Base-by-base conservation (phyloP, 2,888 invertebrate genomes). In the Agriopis aurantiaria region DNA sequence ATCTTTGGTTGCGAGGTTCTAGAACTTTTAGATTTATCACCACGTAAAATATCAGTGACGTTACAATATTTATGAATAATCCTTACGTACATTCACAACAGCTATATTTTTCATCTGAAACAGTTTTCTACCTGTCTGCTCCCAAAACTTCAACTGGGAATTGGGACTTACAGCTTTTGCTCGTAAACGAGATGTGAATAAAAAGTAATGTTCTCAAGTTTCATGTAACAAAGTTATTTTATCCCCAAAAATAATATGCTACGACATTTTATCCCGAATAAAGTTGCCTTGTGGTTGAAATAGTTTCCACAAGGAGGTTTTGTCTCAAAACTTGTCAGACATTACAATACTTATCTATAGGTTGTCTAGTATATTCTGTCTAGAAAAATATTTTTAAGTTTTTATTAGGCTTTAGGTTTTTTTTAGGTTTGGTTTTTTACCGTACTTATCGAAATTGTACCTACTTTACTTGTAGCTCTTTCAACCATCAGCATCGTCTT, bases 151-250 rank as follows among this genome's bases (percentile, higher is more conserved):
- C 63, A 17, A 43, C 55, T 23, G 70, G 59, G 66, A 71, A 71
- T 71, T 67, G 59, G 55, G 55, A 66, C 52, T 45, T 41, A 53
- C 56, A 51, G 64, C 59, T 51, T 46, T 9, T 57, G 51, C 63
- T 60, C 59, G 59, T 67, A 59, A 67, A 64, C 57, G 63, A 63
- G 59, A 64, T 51, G 53, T 23, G 59, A 71, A 71, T 71, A 71
- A 71, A 71, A 71, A 71, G 66, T 67, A 66, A 71, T 67, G 66
- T 12, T 49, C 59, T 51, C 49, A 40, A 71, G 66, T 71, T 70
- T 71, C 63, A 48, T 58, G 33, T 62, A 60, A 51, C 55, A 55
- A 33, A 62, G 49, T 67, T 71, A 59, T 67, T 71, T 63, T 66
- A 61, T 48, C n/a, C 41, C 14, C 40, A 65, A 55, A 69, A 69